Conservation (phyloP, 2,888 invertebrate genomes). For the Microctonus aethiopoides region DNA sequence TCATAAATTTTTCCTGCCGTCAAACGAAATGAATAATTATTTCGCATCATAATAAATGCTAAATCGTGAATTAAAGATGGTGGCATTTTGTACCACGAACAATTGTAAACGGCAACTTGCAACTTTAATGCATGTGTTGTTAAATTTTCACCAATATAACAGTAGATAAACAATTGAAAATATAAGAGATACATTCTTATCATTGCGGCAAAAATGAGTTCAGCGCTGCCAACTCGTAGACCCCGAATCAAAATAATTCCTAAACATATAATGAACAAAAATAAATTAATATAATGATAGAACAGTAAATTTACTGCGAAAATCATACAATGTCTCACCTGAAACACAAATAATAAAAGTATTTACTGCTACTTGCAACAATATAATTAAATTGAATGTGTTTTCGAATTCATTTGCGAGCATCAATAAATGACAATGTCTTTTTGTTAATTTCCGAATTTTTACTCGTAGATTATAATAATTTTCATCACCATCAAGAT, state of each 20-base stretch:
- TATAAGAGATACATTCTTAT: slow-evolving; percentile 25
- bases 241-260: slow-evolving; percentile 34
- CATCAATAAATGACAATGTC: slow-evolving; percentile 33
- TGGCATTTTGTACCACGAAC: slow-evolving; percentile 33
- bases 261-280: background rate
- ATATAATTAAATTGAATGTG: slow-evolving; percentile 37
- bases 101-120: slow-evolving; percentile 29
- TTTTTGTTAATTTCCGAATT: slow-evolving; percentile 17
- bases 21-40: slow-evolving; percentile 19
- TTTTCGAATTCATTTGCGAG: slow-evolving; percentile 38
- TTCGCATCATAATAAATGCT: slow-evolving; percentile 24
- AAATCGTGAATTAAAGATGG: slow-evolving; percentile 16
- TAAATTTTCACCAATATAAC: slow-evolving; percentile 36
- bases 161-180: slow-evolving; percentile 35
- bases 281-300: background rate
- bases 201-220: slow-evolving; percentile 16
- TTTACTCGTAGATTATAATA: background rate
- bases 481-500: slow-evolving; percentile 18
- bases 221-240: slow-evolving; percentile 15
- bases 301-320: background rate
- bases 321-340: background rate
- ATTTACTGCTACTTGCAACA: slow-evolving; percentile 35
- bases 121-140: slow-evolving; percentile 29
- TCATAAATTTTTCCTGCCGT: slow-evolving; percentile 34
- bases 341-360: slow-evolving; percentile 37